Conservation (phyloP, 2,113 vertebrate species). For the Cynoglossus semilaevis region DNA sequence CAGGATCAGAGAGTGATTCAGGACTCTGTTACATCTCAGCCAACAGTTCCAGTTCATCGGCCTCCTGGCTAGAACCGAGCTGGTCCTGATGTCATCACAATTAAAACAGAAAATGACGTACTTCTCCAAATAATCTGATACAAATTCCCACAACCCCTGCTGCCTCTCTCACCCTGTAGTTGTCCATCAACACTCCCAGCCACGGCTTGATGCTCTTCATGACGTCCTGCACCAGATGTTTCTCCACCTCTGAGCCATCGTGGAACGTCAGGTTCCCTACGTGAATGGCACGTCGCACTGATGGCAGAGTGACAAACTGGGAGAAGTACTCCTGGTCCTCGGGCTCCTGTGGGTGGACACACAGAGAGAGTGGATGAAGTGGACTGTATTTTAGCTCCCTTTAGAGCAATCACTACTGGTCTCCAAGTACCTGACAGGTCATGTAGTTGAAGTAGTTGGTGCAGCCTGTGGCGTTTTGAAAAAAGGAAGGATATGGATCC, state of each 20-base stretch:
- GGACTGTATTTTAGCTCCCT: too few relatives aligned
- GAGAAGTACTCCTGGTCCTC: slow-evolving; percentile 78
- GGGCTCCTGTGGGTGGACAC: slow-evolving; percentile 68
- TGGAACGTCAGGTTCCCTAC: slow-evolving; percentile 84
- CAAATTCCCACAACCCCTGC: neutral
- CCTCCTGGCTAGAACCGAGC: too few relatives aligned
- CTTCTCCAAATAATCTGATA: too few relatives aligned
- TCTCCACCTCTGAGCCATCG: slow-evolving; percentile 76
- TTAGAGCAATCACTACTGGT: neutral
- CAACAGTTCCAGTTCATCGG: too few relatives aligned
- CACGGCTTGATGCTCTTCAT: slow-evolving; percentile 87
- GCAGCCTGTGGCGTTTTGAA: slow-evolving; percentile 83
- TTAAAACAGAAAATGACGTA: too few relatives aligned
- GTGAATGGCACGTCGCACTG: slow-evolving; percentile 79
- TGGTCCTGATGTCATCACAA: too few relatives aligned
- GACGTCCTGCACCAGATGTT: slow-evolving; percentile 79
- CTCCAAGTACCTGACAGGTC: slow-evolving; percentile 74
- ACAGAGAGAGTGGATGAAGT: too few relatives aligned
- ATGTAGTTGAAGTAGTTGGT: slow-evolving; percentile 82
- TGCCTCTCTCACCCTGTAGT: slow-evolving; percentile 81
- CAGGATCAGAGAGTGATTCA: neutral
- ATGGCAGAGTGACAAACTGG: slow-evolving; percentile 77
- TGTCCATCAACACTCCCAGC: slow-evolving; percentile 83
- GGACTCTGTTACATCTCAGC: too few relatives aligned
- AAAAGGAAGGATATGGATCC: slow-evolving; percentile 73